Evolutionary conservation across 2,797 vertebrate species (phyloP), one percentile per base, ranked within the genome.

Genomic region (Buphagus erythrorhynchus): DNA sequence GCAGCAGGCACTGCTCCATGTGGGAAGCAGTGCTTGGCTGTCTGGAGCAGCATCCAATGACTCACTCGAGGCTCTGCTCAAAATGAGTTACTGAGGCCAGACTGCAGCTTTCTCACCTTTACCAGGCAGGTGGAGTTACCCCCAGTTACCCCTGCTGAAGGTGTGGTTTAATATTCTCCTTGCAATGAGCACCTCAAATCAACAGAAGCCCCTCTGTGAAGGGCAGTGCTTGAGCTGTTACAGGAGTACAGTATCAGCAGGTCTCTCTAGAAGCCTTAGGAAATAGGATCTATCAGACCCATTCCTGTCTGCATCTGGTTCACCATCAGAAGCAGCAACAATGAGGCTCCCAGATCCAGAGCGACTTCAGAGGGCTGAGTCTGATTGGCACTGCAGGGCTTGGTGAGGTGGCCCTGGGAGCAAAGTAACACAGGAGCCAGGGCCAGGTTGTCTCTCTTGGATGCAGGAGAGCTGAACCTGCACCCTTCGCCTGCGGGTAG

Each of bases 321-420:
- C 35, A 6, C 38, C 61, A 2, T 51, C 84, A 73, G 82, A 86
- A 76, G 67, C 80, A 88, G 52, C 61, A 72, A 20, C 25, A 40
- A 5, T 4, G 36, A 51, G 80, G 92, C 59, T 86, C 38, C 75
- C 48, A 42, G 35, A 28, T 61, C 59, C 79, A 59, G 61, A 86
- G 51, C 1, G 2, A 62, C 48, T 55, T 82, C 35, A 36, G 31
- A 36, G 0, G 0, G 33, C 36, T 5, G 2, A 33, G 22, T 67
- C 58, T 0, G 0, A 3, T 57, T 85, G 6, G 1, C 4, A 2
- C 11, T 16, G 2, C 0, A 0, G 73, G 43, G 71, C 82, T 69
- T 9, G 1, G 54, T 19, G 73, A 59, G 55, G 69, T 69, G 59
- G 80, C 72, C 63, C 75, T 71, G 49, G 90, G 48, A 69, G 81